Evolutionary conservation across 2,113 vertebrate species (phyloP).

Genomic region (Dasyornis broadbenti): DNA sequence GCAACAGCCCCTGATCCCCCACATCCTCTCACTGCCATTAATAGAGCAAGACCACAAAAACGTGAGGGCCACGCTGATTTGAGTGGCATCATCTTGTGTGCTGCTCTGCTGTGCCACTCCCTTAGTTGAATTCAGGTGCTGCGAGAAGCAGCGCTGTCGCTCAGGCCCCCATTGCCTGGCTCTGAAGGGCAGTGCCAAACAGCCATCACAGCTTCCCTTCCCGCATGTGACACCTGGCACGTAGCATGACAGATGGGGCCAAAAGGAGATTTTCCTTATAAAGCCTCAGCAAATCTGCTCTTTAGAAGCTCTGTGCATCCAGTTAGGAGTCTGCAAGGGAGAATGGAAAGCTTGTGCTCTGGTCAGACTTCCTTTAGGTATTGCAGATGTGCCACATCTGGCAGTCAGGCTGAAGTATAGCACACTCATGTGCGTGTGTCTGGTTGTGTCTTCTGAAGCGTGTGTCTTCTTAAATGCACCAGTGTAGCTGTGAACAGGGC

Average conservation of each 20-base stretch:
- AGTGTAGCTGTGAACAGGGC: background rate
- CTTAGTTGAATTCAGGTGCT: background rate
- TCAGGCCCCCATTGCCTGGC: background rate
- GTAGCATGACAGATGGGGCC: accelerated
- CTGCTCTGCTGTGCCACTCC: background rate
- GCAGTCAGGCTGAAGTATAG: background rate
- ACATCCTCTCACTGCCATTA: background rate
- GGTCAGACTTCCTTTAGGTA: background rate
- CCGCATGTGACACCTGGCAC: background rate
- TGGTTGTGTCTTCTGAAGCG: background rate
- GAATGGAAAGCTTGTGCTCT: background rate
- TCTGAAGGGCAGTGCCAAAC: background rate
- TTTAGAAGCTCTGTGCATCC: background rate
- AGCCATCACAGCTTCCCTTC: background rate
- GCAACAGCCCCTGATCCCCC: background rate
- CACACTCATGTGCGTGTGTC: background rate
- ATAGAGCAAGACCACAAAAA: background rate
- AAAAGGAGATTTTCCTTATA: background rate
- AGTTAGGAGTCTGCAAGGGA: background rate
- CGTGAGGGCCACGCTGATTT: background rate
- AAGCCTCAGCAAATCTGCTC: background rate
- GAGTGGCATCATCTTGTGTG: background rate
- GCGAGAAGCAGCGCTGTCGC: background rate
- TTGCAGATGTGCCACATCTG: background rate
- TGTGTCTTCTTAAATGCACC: background rate